Conservation (phyloP, 2,113 vertebrate species). For the Vireo altiloquus region DNA sequence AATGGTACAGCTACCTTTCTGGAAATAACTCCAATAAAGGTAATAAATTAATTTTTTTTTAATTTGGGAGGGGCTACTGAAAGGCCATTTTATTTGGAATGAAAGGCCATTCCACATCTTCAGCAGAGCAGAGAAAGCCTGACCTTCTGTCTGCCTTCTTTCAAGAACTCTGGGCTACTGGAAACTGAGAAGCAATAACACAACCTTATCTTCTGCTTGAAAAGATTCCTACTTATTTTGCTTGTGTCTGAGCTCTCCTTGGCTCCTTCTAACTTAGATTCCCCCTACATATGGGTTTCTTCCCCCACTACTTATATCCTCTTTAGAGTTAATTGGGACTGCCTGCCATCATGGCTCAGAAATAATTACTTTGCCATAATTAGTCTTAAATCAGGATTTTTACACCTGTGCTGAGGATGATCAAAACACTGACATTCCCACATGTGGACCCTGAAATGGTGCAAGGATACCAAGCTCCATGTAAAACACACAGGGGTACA, state of each 20-base stretch:
- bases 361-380: slow-evolving; percentile 38
- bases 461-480: neutral
- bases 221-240: neutral
- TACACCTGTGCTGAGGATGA: neutral
- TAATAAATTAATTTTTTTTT: neutral
- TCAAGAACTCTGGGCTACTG: neutral
- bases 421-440: neutral
- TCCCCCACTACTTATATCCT: neutral
- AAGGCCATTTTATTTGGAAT: neutral
- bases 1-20: accelerated
- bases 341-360: neutral
- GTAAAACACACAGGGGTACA: neutral
- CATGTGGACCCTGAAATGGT: neutral
- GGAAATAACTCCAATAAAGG: neutral
- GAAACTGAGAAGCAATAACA: neutral
- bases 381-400: slow-evolving; percentile 15
- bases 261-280: neutral
- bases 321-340: slow-evolving; percentile 13
- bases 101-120: neutral
- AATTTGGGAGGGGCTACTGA: neutral
- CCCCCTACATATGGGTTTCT: neutral
- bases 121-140: neutral
- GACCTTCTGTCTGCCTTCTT: neutral
- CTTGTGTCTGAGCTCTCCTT: neutral
- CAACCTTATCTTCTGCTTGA: neutral